Conservation (phyloP, 2,888 invertebrate species). For the Phasia obesa region DNA sequence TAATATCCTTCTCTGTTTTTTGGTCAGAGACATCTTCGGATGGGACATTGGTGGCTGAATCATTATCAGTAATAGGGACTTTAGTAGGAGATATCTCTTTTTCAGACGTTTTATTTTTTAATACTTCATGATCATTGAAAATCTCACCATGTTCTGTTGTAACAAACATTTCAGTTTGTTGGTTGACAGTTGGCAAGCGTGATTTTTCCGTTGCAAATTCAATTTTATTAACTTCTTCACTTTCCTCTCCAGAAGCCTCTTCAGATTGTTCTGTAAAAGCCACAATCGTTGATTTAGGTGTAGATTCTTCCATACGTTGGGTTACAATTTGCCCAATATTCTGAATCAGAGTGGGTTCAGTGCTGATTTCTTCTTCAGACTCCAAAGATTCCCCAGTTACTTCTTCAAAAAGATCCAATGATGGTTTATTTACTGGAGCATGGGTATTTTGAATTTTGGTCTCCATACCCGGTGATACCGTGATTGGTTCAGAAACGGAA, state of each 20-base stretch:
- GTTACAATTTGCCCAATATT: slow-evolving; percentile 72
- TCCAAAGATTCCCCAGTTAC: slow-evolving; percentile 75
- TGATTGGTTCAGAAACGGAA: neutral
- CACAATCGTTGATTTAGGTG: slow-evolving; percentile 45
- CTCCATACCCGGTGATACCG: slow-evolving; percentile 1
- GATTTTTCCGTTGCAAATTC: slow-evolving; percentile 27
- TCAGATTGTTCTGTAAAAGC: slow-evolving; percentile 29
- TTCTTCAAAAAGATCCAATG: slow-evolving; percentile 76
- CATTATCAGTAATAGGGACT: neutral
- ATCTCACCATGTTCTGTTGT: slow-evolving; percentile 40
- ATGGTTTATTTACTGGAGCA: slow-evolving; percentile 29
- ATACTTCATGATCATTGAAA: slow-evolving; percentile 52
- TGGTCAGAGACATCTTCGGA: neutral
- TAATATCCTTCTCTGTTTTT: slow-evolving; percentile 7
- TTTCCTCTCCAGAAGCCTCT: slow-evolving; percentile 72
- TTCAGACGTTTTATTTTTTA: slow-evolving; percentile 49
- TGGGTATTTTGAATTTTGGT: slow-evolving; percentile 13
- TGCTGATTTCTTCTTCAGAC: slow-evolving; percentile 76
- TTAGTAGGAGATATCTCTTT: slow-evolving; percentile 34
- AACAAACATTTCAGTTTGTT: slow-evolving; percentile 22
- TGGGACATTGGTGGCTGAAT: slow-evolving; percentile 13
- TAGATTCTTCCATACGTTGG: slow-evolving; percentile 69
- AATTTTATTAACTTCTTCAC: slow-evolving; percentile 48
- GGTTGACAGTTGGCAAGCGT: slow-evolving; percentile 21
- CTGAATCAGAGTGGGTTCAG: slow-evolving; percentile 65